Evolutionary conservation across 2,113 vertebrate genomes (phyloP).

Genomic region (Dendropsophus ebraccatus): DNA sequence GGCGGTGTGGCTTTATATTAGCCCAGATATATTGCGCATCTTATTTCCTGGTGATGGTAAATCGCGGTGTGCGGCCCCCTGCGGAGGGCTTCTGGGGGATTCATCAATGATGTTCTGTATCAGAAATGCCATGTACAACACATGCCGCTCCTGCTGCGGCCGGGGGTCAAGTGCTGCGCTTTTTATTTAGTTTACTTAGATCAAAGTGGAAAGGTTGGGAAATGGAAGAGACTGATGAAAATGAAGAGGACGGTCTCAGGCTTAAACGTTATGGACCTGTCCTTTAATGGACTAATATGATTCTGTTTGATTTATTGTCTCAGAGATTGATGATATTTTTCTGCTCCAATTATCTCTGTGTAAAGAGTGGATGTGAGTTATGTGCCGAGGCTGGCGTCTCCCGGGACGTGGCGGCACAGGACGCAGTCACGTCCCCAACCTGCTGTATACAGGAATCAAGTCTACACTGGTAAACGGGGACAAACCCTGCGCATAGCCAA

Average conservation of each 20-base stretch:
- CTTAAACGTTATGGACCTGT: conserved; percentile 56
- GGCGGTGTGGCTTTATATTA: not conserved
- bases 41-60: not conserved
- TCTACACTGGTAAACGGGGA: too few relatives aligned
- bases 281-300: conserved; percentile 57
- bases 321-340: conserved; percentile 49
- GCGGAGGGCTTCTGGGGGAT: not conserved
- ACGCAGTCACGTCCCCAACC: not conserved
- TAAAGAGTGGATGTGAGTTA: conserved; percentile 40
- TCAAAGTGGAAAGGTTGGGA: conserved; percentile 53
- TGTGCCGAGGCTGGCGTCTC: not conserved
- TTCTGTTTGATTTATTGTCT: conserved; percentile 57
- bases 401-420: not conserved
- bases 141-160: not conserved
- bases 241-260: conserved; percentile 28
- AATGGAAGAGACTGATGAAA: conserved; percentile 44
- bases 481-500: too few relatives aligned
- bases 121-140: not conserved
- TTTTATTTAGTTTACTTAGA: conserved; percentile 52
- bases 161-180: conserved; percentile 31
- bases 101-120: not conserved
- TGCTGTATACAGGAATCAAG: too few relatives aligned
- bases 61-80: not conserved
- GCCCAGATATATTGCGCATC: not conserved
- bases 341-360: conserved; percentile 56